phyloP scores from a whole-genome alignment of 2,113 vertebrate species.

The Otolemur garnettii region DNA sequence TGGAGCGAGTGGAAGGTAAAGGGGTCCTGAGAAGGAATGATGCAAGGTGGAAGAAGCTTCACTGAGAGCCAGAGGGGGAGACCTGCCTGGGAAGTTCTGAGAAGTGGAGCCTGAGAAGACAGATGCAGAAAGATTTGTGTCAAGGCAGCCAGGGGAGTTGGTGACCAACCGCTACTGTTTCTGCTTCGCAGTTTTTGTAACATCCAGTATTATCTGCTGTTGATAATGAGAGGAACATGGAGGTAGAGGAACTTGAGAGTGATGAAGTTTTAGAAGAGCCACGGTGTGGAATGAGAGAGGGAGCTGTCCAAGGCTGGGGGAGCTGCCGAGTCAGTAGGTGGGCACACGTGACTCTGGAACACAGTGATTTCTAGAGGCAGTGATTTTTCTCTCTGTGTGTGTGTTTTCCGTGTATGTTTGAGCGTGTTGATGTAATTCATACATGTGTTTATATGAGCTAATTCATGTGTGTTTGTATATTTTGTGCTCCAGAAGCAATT shows the following conservation, averaged over 20 bases:
- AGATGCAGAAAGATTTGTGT: background rate
- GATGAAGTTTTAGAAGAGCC: background rate
- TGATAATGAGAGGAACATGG: background rate
- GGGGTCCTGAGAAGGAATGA: background rate
- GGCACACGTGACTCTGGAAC: too few species aligned
- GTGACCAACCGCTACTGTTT: background rate
- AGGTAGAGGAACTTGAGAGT: background rate
- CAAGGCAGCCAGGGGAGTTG: background rate
- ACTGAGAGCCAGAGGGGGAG: too few species aligned
- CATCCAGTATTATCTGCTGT: accelerated
- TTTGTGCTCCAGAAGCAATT: background rate
- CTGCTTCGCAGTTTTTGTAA: background rate
- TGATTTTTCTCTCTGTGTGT: background rate
- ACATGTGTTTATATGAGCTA: background rate
- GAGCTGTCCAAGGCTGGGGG: background rate
- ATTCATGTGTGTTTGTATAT: background rate
- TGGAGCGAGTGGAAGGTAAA: background rate
- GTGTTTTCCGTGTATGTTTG: background rate
- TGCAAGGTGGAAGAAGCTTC: background rate
- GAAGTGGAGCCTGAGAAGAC: background rate
- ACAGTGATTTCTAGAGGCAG: too few species aligned
- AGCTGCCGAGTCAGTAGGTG: background rate
- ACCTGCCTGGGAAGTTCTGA: too few species aligned
- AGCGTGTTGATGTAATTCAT: background rate
- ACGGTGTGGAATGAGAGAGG: background rate